Conservation (phyloP, 2,888 invertebrate genomes). For the Sinelater perroti region DNA sequence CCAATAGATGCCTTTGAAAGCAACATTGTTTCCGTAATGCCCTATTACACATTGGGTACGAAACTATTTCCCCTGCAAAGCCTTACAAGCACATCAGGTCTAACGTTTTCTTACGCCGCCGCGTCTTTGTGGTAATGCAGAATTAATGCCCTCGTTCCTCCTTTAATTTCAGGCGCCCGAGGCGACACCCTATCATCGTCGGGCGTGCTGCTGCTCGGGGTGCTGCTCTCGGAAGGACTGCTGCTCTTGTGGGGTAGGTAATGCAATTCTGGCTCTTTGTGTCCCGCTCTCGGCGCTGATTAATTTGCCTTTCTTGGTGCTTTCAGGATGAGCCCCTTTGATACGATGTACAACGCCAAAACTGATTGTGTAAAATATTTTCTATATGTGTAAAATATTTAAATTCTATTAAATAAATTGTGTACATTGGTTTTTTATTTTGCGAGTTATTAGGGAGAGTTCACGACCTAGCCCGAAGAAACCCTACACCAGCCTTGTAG, state of each 20-base stretch:
- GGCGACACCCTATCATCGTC: slow-evolving; percentile 26
- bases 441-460: no score
- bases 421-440: slow-evolving; percentile 34
- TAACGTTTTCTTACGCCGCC: no score
- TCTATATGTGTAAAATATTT: slow-evolving; percentile 35
- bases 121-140: slow-evolving; percentile 21
- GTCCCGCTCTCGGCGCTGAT: no score
- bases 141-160: slow-evolving; percentile 25
- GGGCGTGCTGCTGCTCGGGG: slow-evolving; percentile 26
- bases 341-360: slow-evolving; percentile 32
- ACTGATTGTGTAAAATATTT: slow-evolving; percentile 35
- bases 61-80: slow-evolving; percentile 7
- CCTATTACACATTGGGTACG: neutral
- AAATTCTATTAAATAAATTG: slow-evolving; percentile 36
- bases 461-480: no score
- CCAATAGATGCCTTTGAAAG: neutral
- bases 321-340: slow-evolving; percentile 22
- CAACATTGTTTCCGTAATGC: no score
- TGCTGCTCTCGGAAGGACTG: slow-evolving; percentile 26
- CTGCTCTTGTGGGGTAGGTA: slow-evolving; percentile 23
- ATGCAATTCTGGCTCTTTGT: neutral
- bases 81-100: slow-evolving; percentile 27
- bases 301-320: slow-evolving; percentile 12
- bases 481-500: no score
- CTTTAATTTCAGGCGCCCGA: slow-evolving; percentile 31